These are phyloP conservation scores for Trimorus sp. DNA, from an alignment of 2,888 invertebrate genomes.

Conservation along the genomic window DNA sequence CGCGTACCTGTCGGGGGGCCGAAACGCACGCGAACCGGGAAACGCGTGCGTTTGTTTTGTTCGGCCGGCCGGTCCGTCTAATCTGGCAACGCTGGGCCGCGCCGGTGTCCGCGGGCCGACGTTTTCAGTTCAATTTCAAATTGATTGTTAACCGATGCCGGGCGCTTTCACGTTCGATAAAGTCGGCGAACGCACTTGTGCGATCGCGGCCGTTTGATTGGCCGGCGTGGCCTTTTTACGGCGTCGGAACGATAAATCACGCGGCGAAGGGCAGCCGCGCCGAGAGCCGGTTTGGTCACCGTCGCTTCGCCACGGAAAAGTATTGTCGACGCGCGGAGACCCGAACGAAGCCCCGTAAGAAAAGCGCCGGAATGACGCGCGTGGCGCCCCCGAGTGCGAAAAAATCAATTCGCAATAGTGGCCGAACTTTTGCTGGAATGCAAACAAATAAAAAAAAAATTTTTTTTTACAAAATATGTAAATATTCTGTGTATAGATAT, in stretches of 20 bases:
- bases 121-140: constrained; percentile 76
- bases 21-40: neutral
- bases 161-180: constrained; percentile 54
- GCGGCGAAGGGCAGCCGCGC: constrained; percentile 38
- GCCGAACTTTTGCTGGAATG: no score
- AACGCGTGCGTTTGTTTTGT: neutral
- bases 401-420: no score
- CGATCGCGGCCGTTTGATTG: constrained; percentile 51
- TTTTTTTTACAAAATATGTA: no score
- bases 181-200: constrained; percentile 49
- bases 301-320: constrained; percentile 71
- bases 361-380: constrained; percentile 72
- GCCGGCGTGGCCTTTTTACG: constrained; percentile 51
- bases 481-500: no score
- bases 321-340: constrained; percentile 36
- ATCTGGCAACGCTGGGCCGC: constrained; percentile 64
- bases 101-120: constrained; percentile 73
- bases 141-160: constrained; percentile 71
- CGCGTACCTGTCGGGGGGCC: no score
- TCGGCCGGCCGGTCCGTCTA: constrained; percentile 2
- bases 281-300: constrained; percentile 48
- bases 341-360: constrained; percentile 68
- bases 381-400: constrained; percentile 69
- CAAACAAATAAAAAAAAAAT: no score
- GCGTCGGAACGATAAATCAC: constrained; percentile 51